Percentiles rank a stretch among this genome's conserved stretches.
Conservation (phyloP, 2,797 vertebrate species). For the Tapirus indicus region DNA sequence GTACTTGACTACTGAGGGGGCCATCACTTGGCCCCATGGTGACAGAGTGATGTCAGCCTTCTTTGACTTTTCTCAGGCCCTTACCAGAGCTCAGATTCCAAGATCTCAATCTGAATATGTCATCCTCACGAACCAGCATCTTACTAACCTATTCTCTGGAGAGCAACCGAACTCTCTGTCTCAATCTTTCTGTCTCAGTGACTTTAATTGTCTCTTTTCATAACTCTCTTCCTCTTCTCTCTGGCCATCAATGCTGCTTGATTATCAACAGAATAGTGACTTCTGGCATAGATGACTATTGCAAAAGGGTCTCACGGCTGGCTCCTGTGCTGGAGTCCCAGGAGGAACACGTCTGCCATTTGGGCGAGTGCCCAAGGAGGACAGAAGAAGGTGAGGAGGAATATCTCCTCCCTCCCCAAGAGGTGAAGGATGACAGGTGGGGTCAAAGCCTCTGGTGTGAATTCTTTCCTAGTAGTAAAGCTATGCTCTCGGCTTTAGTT, state of each 20-base stretch:
- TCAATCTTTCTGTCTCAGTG: not conserved
- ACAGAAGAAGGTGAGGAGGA: slow-evolving; percentile 86
- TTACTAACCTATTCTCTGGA: slow-evolving; percentile 22
- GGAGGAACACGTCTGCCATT: slow-evolving; percentile 57
- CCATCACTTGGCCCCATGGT: not conserved
- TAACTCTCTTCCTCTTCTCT: slow-evolving; percentile 60
- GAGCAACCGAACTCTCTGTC: not conserved
- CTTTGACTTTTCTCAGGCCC: not conserved
- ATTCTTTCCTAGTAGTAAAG: slow-evolving; percentile 80
- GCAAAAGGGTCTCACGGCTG: slow-evolving; percentile 22
- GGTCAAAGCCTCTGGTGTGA: slow-evolving; percentile 90
- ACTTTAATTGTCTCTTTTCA: not conserved
- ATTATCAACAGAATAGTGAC: slow-evolving; percentile 54
- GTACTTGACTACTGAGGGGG: not conserved
- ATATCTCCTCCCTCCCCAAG: slow-evolving; percentile 90
- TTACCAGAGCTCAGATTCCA: not conserved
- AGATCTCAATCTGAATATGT: not conserved
- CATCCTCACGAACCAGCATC: slow-evolving; percentile 31
- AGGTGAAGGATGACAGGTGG: slow-evolving; percentile 94
- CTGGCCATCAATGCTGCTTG: slow-evolving; percentile 19
- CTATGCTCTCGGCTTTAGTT: slow-evolving; percentile 87
- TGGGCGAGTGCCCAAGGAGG: slow-evolving; percentile 52
- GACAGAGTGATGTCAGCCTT: not conserved
- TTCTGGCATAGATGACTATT: slow-evolving; percentile 70
- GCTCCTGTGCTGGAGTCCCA: slow-evolving; percentile 33